phyloP scores from a whole-genome alignment of 2,113 vertebrate species.

The Syrrhaptes paradoxus region DNA sequence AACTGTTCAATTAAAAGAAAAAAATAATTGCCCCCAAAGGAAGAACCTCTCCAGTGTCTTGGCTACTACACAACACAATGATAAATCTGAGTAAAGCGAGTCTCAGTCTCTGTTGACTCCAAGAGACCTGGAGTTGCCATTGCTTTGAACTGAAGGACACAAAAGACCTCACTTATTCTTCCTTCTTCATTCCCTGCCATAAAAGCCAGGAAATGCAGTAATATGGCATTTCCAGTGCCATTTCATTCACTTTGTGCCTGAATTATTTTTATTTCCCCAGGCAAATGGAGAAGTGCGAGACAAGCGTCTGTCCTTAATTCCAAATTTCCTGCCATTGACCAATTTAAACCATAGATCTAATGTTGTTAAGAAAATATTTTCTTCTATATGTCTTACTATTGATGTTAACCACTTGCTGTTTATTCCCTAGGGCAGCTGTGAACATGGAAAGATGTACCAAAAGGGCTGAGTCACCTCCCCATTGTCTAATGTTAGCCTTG shows the following conservation, averaged over 20 bases:
- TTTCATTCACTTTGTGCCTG: constrained; percentile 24
- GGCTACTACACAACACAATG: background rate
- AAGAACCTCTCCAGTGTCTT: constrained; percentile 9
- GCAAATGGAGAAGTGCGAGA: constrained; percentile 16
- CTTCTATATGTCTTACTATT: background rate
- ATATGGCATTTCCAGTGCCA: constrained; percentile 53
- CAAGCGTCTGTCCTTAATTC: constrained; percentile 24
- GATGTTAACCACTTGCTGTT: constrained; percentile 13
- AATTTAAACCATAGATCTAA: constrained; percentile 28
- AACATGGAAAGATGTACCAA: background rate
- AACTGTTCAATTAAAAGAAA: background rate
- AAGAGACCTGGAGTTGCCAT: constrained; percentile 17
- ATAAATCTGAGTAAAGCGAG: constrained; percentile 20
- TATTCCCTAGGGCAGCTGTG: constrained; percentile 19
- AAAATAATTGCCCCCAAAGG: background rate
- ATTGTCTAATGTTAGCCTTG: background rate
- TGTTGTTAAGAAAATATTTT: constrained; percentile 36
- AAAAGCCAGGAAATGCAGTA: constrained; percentile 57
- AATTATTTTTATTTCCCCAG: constrained; percentile 59
- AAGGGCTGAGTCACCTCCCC: constrained; percentile 18
- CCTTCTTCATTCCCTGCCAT: constrained; percentile 4
- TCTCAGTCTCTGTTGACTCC: background rate
- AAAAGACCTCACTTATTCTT: constrained; percentile 44
- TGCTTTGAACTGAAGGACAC: constrained; percentile 46
- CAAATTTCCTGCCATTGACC: constrained; percentile 51